These are phyloP conservation scores for Metaphire vulgaris DNA, from an alignment of 1,140 invertebrate species.

Conservation along the genomic window DNA sequence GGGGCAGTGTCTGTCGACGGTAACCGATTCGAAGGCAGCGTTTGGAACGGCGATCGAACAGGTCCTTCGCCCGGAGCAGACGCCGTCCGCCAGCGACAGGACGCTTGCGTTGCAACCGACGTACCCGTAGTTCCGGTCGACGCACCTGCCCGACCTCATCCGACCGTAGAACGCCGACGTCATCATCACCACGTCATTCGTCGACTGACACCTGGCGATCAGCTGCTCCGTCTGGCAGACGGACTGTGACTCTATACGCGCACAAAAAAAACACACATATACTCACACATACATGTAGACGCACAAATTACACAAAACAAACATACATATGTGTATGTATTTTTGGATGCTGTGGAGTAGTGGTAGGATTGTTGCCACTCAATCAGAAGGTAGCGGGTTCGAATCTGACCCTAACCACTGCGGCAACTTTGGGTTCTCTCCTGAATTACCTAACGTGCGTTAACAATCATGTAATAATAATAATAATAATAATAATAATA, in stretches of 20 bases:
- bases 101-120: conserved; percentile 13
- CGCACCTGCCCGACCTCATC: not conserved
- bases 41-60: conserved; percentile 1
- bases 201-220: not conserved
- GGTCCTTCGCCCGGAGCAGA: conserved; percentile 4
- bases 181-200: conserved; percentile 13
- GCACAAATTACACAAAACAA: too few relatives aligned
- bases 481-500: too few relatives aligned
- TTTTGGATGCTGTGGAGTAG: too few relatives aligned
- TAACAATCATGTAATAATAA: too few relatives aligned
- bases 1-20: not conserved
- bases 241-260: conserved; percentile 7
- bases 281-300: too few relatives aligned
- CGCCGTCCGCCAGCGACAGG: not conserved
- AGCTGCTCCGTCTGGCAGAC: conserved; percentile 10
- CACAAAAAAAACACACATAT: too few relatives aligned
- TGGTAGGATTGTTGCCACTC: too few relatives aligned
- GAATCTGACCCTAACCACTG: too few relatives aligned
- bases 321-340: too few relatives aligned
- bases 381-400: too few relatives aligned
- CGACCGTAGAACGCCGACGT: conserved; percentile 18
- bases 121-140: not conserved
- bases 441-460: too few relatives aligned
- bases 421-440: too few relatives aligned
- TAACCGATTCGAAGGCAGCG: conserved; percentile 2